These are phyloP conservation scores for Apostichopus japonicus DNA, from an alignment of 35 echinoderm and acorn worm species.

Conservation along the genomic window DNA sequence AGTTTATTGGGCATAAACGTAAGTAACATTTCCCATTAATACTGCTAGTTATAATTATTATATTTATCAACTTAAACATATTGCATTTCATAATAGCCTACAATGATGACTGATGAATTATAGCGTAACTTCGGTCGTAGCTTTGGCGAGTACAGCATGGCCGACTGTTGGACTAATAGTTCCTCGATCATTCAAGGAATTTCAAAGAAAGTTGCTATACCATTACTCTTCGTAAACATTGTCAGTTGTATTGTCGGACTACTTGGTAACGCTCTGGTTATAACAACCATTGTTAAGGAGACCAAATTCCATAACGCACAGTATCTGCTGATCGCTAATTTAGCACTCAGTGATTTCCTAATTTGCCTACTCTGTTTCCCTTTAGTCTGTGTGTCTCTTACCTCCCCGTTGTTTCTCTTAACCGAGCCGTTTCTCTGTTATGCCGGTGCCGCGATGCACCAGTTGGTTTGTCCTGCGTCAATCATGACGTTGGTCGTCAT, in stretches of 20 bases:
- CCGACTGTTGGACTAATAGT: too few relatives aligned
- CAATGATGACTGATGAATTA: too few relatives aligned
- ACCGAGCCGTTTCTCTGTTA: conserved; percentile 3
- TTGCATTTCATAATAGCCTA: too few relatives aligned
- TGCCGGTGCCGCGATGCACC: neutral
- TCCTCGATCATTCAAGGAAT: too few relatives aligned
- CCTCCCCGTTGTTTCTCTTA: neutral
- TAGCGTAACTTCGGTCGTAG: too few relatives aligned
- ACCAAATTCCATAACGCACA: conserved; percentile 2
- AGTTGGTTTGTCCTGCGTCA: neutral
- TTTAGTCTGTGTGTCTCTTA: neutral
- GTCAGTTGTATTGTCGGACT: neutral
- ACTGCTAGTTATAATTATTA: too few relatives aligned
- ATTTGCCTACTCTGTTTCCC: neutral
- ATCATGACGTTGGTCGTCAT: conserved; percentile 13
- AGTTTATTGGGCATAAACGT: too few relatives aligned
- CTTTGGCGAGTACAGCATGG: too few relatives aligned
- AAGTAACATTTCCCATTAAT: too few relatives aligned
- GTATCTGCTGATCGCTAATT: neutral
- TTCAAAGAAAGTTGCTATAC: neutral
- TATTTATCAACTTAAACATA: too few relatives aligned
- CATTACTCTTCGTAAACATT: neutral
- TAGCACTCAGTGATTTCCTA: neutral
- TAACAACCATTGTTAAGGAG: neutral
- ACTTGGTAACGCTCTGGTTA: neutral